phyloP scores from a whole-genome alignment of 2,797 vertebrate genomes.

The Pampus argenteus region DNA sequence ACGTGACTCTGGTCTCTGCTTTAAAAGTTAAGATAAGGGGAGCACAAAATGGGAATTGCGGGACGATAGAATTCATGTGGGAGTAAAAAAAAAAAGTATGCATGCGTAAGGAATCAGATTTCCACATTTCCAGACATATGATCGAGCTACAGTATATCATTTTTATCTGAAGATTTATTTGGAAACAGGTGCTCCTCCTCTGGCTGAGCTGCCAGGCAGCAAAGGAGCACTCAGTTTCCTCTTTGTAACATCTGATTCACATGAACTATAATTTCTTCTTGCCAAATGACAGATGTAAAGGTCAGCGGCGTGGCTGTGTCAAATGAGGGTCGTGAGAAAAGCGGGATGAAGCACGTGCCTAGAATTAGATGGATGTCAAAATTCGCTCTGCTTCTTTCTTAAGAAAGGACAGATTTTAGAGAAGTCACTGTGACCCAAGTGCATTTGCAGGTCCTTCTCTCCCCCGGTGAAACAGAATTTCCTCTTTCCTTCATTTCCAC shows the following conservation, averaged over 20 bases:
- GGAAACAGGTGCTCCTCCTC: constrained; percentile 77
- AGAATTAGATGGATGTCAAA: constrained; percentile 65
- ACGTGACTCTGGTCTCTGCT: constrained; percentile 68
- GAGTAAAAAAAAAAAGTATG: constrained; percentile 36
- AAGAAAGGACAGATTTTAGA: constrained; percentile 28
- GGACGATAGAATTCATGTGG: constrained; percentile 56
- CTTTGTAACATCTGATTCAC: constrained; percentile 77
- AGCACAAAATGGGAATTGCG: constrained; percentile 37
- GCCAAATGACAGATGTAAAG: constrained; percentile 67
- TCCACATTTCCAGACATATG: constrained; percentile 66
- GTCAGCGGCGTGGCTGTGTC: constrained; percentile 73
- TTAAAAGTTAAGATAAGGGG: constrained; percentile 55
- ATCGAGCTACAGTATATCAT: constrained; percentile 61
- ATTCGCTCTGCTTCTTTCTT: constrained; percentile 37
- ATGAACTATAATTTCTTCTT: constrained; percentile 68
- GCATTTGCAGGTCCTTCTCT: constrained; percentile 44
- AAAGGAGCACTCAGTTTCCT: constrained; percentile 48
- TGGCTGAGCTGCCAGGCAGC: constrained; percentile 38
- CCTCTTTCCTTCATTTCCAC: constrained; percentile 46
- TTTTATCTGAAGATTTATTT: constrained; percentile 78
- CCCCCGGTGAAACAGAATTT: constrained; percentile 39
- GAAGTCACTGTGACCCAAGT: constrained; percentile 17
- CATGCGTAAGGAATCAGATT: constrained; percentile 58
- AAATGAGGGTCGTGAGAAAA: constrained; percentile 80
- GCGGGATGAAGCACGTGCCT: constrained; percentile 52